phyloP scores from a whole-genome alignment of 1,140 invertebrate genomes.

The Zelostemma sp. region DNA sequence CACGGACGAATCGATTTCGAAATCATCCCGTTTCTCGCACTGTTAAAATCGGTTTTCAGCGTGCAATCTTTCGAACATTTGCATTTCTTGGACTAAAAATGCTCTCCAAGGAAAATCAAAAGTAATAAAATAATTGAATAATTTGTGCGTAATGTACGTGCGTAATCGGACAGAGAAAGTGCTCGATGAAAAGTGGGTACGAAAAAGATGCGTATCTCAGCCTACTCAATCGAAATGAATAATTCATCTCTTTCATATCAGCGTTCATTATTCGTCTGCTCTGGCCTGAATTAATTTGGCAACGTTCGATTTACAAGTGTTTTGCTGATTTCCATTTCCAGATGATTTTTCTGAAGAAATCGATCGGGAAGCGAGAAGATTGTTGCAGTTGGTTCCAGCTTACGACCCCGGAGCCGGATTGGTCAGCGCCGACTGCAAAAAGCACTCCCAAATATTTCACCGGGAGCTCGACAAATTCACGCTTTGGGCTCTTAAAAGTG shows the following conservation, averaged over 20 bases:
- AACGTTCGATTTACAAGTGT: too few species aligned
- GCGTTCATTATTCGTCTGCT: background rate
- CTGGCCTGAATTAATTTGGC: too few species aligned
- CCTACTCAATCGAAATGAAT: background rate
- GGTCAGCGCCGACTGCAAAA: constrained; percentile 65
- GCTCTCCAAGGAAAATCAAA: background rate
- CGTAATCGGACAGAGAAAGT: background rate
- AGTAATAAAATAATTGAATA: background rate
- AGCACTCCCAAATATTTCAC: constrained; percentile 64
- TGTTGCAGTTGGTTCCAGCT: constrained; percentile 58
- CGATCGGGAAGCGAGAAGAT: constrained; percentile 53
- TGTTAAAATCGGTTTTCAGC: background rate
- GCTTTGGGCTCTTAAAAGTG: constrained; percentile 72
- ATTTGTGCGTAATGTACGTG: background rate
- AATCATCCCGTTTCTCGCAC: background rate
- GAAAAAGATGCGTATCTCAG: background rate
- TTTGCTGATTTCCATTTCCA: too few species aligned
- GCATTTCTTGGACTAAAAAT: too few species aligned
- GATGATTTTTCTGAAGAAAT: constrained; percentile 58
- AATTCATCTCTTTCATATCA: background rate
- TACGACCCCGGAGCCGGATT: constrained; percentile 58
- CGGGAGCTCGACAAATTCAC: constrained; percentile 66
- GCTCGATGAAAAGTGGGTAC: background rate
- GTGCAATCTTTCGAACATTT: too few species aligned
- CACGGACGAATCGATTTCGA: background rate